Evolutionary conservation across 2,797 vertebrate genomes (phyloP).

Genomic region (Amblyraja radiata): DNA sequence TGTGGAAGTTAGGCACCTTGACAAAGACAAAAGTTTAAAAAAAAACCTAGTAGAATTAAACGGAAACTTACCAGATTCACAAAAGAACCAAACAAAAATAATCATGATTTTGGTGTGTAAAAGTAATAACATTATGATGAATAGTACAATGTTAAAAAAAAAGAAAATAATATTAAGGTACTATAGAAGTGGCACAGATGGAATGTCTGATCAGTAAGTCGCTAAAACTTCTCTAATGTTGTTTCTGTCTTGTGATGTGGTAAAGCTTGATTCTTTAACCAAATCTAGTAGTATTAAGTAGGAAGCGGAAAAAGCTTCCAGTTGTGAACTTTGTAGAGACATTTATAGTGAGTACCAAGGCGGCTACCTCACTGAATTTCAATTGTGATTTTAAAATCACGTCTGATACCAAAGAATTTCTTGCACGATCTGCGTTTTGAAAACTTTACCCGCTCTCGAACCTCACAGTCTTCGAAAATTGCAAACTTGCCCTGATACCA

Average conservation of each 20-base stretch:
- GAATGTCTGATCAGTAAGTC: constrained; percentile 41
- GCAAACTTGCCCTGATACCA: constrained; percentile 11
- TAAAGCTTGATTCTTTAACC: constrained; percentile 47
- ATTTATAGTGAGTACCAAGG: constrained; percentile 91
- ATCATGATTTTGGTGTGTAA: constrained; percentile 33
- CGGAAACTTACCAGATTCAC: constrained; percentile 43
- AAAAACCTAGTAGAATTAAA: constrained; percentile 12
- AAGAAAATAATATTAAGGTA: constrained; percentile 31
- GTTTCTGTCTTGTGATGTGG: constrained; percentile 59
- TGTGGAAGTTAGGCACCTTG: constrained; percentile 82
- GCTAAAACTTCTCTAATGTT: constrained; percentile 47
- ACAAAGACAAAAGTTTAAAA: constrained; percentile 57
- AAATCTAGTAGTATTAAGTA: constrained; percentile 49
- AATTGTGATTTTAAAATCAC: constrained; percentile 95
- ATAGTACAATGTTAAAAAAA: constrained; percentile 47
- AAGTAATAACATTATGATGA: constrained; percentile 50
- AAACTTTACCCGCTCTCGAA: constrained; percentile 36
- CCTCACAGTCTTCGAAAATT: constrained; percentile 40
- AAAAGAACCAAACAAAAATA: constrained; percentile 47
- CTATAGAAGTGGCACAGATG: constrained; percentile 47
- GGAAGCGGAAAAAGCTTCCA: constrained; percentile 51
- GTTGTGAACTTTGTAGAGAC: constrained; percentile 55
- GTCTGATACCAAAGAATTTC: constrained; percentile 98
- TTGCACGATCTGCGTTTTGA: constrained; percentile 79
- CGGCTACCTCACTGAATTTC: constrained; percentile 91